phyloP scores from a whole-genome alignment of 35 echinoderm and acorn worm species.

The Diadema setosum region DNA sequence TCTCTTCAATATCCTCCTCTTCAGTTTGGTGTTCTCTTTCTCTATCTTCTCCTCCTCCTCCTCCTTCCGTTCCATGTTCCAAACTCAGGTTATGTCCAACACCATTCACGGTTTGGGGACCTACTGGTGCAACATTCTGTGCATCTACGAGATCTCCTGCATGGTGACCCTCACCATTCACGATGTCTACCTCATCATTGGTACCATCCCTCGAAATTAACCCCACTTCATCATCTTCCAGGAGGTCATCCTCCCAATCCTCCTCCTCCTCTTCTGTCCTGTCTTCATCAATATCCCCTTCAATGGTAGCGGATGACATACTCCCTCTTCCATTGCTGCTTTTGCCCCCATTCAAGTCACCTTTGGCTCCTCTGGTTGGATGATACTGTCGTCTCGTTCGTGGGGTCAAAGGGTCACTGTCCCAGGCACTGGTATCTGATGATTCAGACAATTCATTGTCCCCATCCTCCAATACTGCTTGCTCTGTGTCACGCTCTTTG shows the following conservation, averaged over 20 bases:
- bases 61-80: background rate
- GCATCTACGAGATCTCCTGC: background rate
- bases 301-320: background rate
- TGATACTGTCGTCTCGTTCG: slow-evolving; percentile 34
- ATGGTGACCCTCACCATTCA: background rate
- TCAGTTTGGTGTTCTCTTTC: slow-evolving; percentile 2
- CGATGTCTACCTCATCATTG: background rate
- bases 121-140: background rate
- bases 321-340: background rate
- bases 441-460: no score
- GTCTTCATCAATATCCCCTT: background rate
- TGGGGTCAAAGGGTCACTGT: slow-evolving; percentile 40
- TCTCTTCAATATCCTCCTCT: slow-evolving; percentile 32
- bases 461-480: no score
- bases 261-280: background rate
- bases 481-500: no score
- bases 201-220: background rate
- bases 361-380: background rate
- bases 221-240: background rate
- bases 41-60: background rate
- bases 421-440: slow-evolving; percentile 50
- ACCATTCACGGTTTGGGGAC: background rate
- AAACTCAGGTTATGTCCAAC: background rate
- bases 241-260: background rate
- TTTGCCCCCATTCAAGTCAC: background rate